Evolutionary conservation across 2,888 invertebrate genomes (phyloP), one percentile per base, ranked within the genome.

Genomic region (Drosophila colorata): DNA sequence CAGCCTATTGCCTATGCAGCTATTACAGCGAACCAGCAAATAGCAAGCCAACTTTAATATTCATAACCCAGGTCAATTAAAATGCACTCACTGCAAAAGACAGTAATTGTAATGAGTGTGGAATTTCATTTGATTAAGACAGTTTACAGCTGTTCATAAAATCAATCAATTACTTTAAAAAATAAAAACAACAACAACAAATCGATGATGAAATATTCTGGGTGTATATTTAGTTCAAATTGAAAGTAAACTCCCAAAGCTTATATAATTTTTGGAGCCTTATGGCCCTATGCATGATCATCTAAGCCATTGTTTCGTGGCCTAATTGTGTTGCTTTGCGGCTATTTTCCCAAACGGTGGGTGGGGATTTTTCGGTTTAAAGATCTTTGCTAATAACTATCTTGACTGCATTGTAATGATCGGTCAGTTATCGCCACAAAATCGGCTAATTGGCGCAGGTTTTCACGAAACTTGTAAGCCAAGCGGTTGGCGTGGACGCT

Each of bases 391-490:
- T 71, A 86, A 78, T 82, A 82, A 65, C 75, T 60, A 79, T 71
- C 81, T 80, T 67, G 78, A 63, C 61, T 60, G 63, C 64, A 69
- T 68, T 67, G 80, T 83, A 82, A 82, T 86, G 65, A 82, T 76
- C 66, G 82, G 89, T 80, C 82, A 83, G 88, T 80, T 83, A 83
- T 88, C 82, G 87, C 87, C 58, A 44, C 60, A 55, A 65, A 80
- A 82, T 88, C 89, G 64, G 37, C 66, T 84, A 88, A 83, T 88
- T 88, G 88, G 70, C 51, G 31, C 53, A 65, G 51, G 28, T 64
- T 60, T 57, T 14, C 69, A 56, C 51, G 56, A 58, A 61, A 61
- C 58, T 60, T 41, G 49, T 23, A 38, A 23, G 13, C 38, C 53
- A 37, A 43, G 20, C 60, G 13, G 31, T n/a, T 35, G 46, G 44